phyloP scores from a whole-genome alignment of 1,140 invertebrate species.

The Drosophila kurseongensis region DNA sequence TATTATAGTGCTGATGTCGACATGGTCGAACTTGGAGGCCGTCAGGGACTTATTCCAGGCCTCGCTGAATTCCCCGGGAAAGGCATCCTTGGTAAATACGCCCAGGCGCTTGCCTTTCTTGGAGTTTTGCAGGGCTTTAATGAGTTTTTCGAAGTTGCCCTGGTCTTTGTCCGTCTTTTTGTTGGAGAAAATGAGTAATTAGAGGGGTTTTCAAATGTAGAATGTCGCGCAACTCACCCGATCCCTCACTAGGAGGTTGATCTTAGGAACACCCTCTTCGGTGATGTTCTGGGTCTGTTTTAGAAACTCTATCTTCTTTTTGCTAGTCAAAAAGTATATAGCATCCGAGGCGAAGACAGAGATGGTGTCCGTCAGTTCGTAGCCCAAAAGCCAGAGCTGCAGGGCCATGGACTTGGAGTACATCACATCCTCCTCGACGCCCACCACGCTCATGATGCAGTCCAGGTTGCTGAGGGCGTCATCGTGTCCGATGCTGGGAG shows the following conservation, averaged over 20 bases:
- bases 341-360: constrained; percentile 94
- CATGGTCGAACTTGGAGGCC: constrained; percentile 91
- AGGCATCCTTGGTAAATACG: constrained; percentile 97
- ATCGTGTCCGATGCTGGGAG: constrained; percentile 89
- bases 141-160: constrained; percentile 95
- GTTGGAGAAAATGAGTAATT: constrained; percentile 22
- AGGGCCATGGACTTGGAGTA: constrained; percentile 98
- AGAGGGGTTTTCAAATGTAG: neutral
- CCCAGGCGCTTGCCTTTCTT: constrained; percentile 96
- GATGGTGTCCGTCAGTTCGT: constrained; percentile 97
- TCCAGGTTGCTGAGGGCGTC: constrained; percentile 95
- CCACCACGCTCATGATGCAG: constrained; percentile 95
- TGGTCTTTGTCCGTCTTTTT: constrained; percentile 97
- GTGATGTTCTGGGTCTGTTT: constrained; percentile 95
- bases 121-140: constrained; percentile 93
- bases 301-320: constrained; percentile 99
- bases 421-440: constrained; percentile 96
- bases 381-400: constrained; percentile 98
- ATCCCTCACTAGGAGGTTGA: constrained; percentile 95
- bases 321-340: constrained; percentile 96
- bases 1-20: constrained; percentile 94
- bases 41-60: constrained; percentile 93
- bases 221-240: constrained; percentile 88
- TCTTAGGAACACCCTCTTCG: constrained; percentile 93
- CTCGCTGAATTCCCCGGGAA: constrained; percentile 96